A percentile compares a stretch with the other conserved stretches of the same genome.
These are phyloP conservation scores for Acrobasis consociella DNA, from an alignment of 2,888 invertebrate species.

Conservation along the genomic window DNA sequence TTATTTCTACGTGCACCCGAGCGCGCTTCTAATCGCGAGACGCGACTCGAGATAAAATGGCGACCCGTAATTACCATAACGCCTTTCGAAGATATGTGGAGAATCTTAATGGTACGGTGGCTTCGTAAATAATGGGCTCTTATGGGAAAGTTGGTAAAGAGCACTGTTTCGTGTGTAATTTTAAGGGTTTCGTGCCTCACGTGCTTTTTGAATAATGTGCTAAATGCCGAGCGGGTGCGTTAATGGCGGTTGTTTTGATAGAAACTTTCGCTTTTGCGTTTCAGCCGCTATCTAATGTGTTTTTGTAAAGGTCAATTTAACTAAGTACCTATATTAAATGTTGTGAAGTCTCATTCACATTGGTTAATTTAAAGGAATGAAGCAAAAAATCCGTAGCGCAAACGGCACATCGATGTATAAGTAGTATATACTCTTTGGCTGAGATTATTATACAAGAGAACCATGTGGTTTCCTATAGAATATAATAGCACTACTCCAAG, in stretches of 20 bases:
- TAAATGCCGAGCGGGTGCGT: slow-evolving; percentile 60
- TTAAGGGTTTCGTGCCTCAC: slow-evolving; percentile 76
- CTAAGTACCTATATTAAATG: background rate
- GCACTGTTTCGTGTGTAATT: slow-evolving; percentile 82
- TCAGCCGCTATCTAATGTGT: slow-evolving; percentile 28
- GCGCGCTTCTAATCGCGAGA: slow-evolving; percentile 75
- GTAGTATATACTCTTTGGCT: too few species aligned
- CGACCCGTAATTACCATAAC: slow-evolving; percentile 83
- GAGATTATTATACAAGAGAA: too few species aligned
- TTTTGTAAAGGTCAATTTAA: slow-evolving; percentile 15
- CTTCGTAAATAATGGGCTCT: slow-evolving; percentile 82
- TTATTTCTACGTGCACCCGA: slow-evolving; percentile 72
- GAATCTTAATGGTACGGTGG: slow-evolving; percentile 82
- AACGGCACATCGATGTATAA: too few species aligned
- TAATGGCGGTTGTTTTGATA: slow-evolving; percentile 67
- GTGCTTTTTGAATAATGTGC: slow-evolving; percentile 80
- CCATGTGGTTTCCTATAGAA: too few species aligned
- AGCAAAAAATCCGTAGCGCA: too few species aligned
- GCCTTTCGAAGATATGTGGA: slow-evolving; percentile 82
- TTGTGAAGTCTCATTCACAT: background rate
- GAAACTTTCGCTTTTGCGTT: slow-evolving; percentile 41
- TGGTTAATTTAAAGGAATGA: background rate
- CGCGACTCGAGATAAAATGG: slow-evolving; percentile 77
- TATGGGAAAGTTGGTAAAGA: slow-evolving; percentile 81
- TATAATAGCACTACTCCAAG: too few species aligned